Evolutionary conservation across 2,797 vertebrate genomes (phyloP).

Genomic region (Oreortyx pictus): DNA sequence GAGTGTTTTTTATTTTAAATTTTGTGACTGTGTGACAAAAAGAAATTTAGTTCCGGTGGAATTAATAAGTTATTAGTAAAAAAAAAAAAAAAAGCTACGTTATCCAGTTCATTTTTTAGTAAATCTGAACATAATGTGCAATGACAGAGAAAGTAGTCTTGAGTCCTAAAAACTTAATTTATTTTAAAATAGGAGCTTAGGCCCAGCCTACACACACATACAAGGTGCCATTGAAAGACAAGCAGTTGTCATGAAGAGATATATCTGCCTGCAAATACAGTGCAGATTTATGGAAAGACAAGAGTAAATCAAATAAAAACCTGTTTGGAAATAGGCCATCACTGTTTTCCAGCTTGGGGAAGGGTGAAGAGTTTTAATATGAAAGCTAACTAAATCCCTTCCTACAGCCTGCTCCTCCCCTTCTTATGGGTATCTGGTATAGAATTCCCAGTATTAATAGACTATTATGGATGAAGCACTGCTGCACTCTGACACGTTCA

Average conservation of each 20-base stretch:
- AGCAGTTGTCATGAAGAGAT: background rate
- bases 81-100: background rate
- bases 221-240: background rate
- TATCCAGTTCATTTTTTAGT: background rate
- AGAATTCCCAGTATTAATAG: background rate
- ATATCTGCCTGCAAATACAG: background rate
- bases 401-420: background rate
- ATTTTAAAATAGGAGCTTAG: background rate
- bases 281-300: background rate
- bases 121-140: background rate
- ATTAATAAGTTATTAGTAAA: background rate
- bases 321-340: background rate
- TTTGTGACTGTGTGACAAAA: background rate
- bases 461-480: background rate
- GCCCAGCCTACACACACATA: background rate
- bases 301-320: background rate
- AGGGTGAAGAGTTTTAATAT: background rate
- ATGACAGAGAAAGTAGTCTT: background rate
- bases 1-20: background rate
- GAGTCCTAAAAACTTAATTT: background rate
- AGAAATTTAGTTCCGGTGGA: background rate
- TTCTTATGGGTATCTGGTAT: background rate
- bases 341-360: background rate
- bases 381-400: background rate
- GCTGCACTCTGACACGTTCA: background rate